phyloP scores from a whole-genome alignment of 2,888 invertebrate species.

The Apocheima hispidaria region DNA sequence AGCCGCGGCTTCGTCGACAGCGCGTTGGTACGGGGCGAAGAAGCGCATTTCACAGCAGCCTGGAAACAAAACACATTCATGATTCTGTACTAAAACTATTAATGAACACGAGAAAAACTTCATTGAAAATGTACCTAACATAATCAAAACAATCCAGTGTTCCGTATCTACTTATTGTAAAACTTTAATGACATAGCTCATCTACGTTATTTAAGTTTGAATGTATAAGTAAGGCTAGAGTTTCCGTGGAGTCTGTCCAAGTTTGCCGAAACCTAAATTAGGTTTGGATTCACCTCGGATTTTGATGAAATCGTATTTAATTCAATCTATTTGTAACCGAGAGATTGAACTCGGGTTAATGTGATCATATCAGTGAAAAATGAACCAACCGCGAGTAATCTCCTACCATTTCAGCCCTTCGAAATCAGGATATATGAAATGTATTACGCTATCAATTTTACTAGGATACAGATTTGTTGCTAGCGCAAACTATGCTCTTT shows the following conservation, averaged over 20 bases:
- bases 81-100: neutral
- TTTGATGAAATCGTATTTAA: conserved; percentile 10
- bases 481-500: conserved; percentile 36
- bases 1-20: conserved; percentile 80
- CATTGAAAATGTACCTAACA: neutral
- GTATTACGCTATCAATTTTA: conserved; percentile 39
- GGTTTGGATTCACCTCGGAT: conserved; percentile 17
- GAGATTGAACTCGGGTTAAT: conserved; percentile 16
- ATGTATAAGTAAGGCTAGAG: conserved; percentile 3
- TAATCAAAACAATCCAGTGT: neutral
- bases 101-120: neutral
- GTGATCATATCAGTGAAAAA: conserved; percentile 33
- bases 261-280: conserved; percentile 20
- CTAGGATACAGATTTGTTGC: conserved; percentile 36
- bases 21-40: conserved; percentile 81
- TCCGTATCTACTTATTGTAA: conserved; percentile 1
- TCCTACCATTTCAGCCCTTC: conserved; percentile 32
- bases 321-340: conserved; percentile 13
- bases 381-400: conserved; percentile 39
- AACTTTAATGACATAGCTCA: neutral
- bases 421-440: conserved; percentile 36
- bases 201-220: conserved; percentile 12
- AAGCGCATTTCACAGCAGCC: conserved; percentile 84
- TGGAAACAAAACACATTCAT: conserved; percentile 51
- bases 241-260: conserved; percentile 10